A percentile compares a stretch with the other conserved stretches of the same genome.
Conservation (phyloP, 2,797 vertebrate genomes). For the Brachymystax lenok region DNA sequence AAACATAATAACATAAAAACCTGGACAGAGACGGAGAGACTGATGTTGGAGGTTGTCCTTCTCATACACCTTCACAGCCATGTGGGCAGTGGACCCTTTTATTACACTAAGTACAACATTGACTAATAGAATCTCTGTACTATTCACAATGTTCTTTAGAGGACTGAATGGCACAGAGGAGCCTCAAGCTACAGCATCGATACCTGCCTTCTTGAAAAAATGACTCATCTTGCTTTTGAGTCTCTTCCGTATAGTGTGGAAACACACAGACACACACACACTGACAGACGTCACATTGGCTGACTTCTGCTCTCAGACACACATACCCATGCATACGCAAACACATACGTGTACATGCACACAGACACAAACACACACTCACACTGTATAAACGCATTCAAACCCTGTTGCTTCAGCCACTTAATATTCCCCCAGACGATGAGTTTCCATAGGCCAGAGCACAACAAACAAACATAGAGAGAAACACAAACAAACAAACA, state of each 20-base stretch:
- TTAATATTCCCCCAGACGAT: constrained; percentile 69
- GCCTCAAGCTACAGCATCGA: neutral
- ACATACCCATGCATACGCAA: neutral
- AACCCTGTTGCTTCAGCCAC: constrained; percentile 58
- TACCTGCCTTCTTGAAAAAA: constrained; percentile 46
- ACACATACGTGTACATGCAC: constrained; percentile 12
- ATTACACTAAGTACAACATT: constrained; percentile 35
- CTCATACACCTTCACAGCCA: constrained; percentile 11
- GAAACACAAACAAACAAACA: constrained; percentile 59
- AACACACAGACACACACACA: constrained; percentile 36
- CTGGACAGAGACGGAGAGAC: constrained; percentile 7
- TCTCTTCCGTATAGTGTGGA: constrained; percentile 18
- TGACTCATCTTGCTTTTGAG: constrained; percentile 36
- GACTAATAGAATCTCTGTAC: constrained; percentile 41
- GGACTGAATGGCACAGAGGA: constrained; percentile 47
- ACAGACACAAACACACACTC: constrained; percentile 1
- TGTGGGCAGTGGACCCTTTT: constrained; percentile 36
- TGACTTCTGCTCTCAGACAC: constrained; percentile 10
- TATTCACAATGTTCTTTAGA: constrained; percentile 56
- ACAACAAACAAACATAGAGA: constrained; percentile 68
- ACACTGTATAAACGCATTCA: constrained; percentile 41
- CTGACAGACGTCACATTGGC: neutral
- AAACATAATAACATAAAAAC: constrained; percentile 49
- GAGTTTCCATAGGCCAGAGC: constrained; percentile 66
- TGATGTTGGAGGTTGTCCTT: constrained; percentile 25